A percentile compares a stretch with the other conserved stretches of the same genome.
Conservation (phyloP, 2,797 vertebrate species). For the Pangasius sanitwongsei region DNA sequence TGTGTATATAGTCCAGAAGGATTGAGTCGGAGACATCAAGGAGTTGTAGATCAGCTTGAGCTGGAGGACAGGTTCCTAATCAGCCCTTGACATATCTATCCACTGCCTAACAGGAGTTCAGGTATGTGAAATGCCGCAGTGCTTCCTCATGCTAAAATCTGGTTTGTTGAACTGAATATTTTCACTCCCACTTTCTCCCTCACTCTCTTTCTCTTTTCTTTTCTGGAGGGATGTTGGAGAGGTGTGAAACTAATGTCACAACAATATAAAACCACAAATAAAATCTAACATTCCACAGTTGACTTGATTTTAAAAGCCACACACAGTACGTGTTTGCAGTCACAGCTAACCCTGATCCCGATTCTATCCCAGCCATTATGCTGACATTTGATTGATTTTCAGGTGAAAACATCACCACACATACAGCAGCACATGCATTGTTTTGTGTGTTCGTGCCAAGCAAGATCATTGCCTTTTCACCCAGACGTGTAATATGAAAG, state of each 20-base stretch:
- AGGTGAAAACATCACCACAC: neutral
- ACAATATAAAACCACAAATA: neutral
- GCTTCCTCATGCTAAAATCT: neutral
- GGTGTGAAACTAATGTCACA: neutral
- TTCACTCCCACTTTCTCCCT: neutral
- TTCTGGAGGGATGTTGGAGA: neutral
- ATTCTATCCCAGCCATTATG: neutral
- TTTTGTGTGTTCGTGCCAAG: neutral
- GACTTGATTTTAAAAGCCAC: neutral
- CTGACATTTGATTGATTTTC: conserved; percentile 5
- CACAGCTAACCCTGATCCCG: conserved; percentile 3
- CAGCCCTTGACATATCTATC: neutral
- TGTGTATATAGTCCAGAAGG: neutral
- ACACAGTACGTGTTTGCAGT: neutral
- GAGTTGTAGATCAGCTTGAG: neutral
- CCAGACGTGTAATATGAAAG: neutral
- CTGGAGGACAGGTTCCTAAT: neutral
- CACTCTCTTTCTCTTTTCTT: neutral
- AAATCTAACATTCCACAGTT: neutral
- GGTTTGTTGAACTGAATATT: neutral
- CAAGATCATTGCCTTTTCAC: neutral
- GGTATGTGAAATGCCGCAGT: neutral
- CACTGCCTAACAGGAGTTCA: neutral
- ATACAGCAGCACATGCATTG: neutral
- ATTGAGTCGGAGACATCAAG: neutral